Percentiles rank a stretch among this genome's conserved stretches.
Evolutionary conservation across 2,888 invertebrate genomes (phyloP).

Genomic region (Microplitis deprimator): DNA sequence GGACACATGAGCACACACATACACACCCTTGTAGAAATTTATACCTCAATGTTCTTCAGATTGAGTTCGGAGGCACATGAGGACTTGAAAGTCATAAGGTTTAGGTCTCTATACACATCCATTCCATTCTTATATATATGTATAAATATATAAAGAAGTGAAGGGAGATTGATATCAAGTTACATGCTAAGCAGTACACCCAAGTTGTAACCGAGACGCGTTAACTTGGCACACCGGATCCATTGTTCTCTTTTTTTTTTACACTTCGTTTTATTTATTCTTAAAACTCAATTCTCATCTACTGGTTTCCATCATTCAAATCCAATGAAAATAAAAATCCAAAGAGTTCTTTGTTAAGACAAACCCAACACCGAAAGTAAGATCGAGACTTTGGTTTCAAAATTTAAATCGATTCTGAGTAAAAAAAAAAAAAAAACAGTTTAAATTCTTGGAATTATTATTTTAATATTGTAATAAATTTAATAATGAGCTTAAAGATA

Average conservation of each 20-base stretch:
- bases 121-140: conserved; percentile 34
- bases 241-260: conserved; percentile 17
- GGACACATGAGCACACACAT: conserved; percentile 5
- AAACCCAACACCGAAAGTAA: not conserved
- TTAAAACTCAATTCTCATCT: conserved; percentile 2
- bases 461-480: not conserved
- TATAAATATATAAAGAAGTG: not conserved
- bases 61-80: conserved; percentile 29
- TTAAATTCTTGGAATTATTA: not conserved
- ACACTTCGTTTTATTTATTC: not conserved
- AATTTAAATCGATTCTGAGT: not conserved
- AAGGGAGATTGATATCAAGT: conserved; percentile 61
- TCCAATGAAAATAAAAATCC: not conserved
- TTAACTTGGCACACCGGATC: conserved; percentile 49
- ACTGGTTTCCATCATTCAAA: conserved; percentile 17
- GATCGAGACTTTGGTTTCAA: not conserved
- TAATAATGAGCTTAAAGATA: not conserved
- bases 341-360: conserved; percentile 8
- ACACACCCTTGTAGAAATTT: conserved; percentile 18
- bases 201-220: conserved; percentile 63
- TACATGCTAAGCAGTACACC: conserved; percentile 65
- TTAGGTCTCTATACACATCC: conserved; percentile 30
- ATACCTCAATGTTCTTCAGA: conserved; percentile 38
- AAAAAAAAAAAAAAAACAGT: not conserved
- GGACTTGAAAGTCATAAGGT: conserved; percentile 37